These are phyloP conservation scores for Sarotherodon lohbergeri DNA, from an alignment of 2,113 vertebrate genomes.

Conservation along the genomic window DNA sequence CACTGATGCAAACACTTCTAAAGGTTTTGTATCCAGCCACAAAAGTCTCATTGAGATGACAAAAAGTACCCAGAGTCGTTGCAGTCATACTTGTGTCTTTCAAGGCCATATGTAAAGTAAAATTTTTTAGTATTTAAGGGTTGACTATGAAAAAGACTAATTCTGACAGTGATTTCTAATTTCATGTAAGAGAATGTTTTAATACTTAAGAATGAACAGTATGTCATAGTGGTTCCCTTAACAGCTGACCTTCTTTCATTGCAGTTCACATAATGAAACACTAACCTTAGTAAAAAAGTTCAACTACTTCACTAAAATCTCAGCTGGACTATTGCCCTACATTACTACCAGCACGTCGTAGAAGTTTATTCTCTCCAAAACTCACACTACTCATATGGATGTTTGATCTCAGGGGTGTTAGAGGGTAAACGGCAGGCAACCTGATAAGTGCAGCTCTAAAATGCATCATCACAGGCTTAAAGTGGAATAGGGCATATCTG, in stretches of 20 bases:
- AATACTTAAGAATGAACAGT: neutral
- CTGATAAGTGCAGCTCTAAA: constrained; percentile 1
- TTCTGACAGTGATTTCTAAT: neutral
- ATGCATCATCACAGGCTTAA: neutral
- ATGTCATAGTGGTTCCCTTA: neutral
- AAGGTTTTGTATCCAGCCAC: neutral
- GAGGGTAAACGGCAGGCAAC: constrained; percentile 1
- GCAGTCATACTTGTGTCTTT: neutral
- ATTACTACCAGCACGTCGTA: neutral
- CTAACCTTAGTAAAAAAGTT: neutral
- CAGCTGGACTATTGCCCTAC: neutral
- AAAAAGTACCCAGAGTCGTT: neutral
- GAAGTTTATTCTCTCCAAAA: neutral
- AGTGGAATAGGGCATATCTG: constrained; percentile 22
- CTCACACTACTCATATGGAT: constrained; percentile 1
- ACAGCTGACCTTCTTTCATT: neutral
- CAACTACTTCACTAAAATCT: neutral
- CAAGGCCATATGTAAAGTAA: neutral
- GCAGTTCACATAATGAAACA: neutral
- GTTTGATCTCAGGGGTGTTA: constrained; percentile 22
- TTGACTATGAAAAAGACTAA: neutral
- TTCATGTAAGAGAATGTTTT: neutral
- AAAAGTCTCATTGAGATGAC: neutral
- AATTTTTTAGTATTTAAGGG: neutral
- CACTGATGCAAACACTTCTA: neutral